Percentiles rank a stretch among this genome's conserved stretches.
Conservation (phyloP, 1,140 invertebrate genomes). For the Tenebrio molitor region DNA sequence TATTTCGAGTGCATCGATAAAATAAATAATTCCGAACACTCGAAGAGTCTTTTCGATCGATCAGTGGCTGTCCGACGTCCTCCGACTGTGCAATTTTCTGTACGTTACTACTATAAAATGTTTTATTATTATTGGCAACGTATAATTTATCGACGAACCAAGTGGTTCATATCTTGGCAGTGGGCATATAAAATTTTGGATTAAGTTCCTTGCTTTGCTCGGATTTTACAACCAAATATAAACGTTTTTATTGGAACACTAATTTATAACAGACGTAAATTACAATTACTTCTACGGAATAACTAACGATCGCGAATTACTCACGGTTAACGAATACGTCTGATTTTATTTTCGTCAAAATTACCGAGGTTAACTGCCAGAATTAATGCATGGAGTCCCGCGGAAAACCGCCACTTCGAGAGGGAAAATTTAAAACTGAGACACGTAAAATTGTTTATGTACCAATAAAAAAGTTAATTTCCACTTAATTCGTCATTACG, state of each 20-base stretch:
- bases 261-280: constrained; percentile 43
- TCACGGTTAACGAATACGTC: constrained; percentile 21
- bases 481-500: constrained; percentile 34
- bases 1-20: not conserved
- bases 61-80: not conserved
- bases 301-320: constrained; percentile 34
- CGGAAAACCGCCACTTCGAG: constrained; percentile 14
- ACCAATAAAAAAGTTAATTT: constrained; percentile 37
- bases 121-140: constrained; percentile 43
- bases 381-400: constrained; percentile 19
- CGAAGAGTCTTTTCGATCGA: not conserved
- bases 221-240: constrained; percentile 47
- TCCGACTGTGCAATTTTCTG: constrained; percentile 11
- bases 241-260: constrained; percentile 43
- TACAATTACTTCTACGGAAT: constrained; percentile 31
- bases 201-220: constrained; percentile 38
- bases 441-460: constrained; percentile 32
- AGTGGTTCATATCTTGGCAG: constrained; percentile 18
- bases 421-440: constrained; percentile 1
- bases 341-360: constrained; percentile 32
- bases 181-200: constrained; percentile 37
- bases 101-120: constrained; percentile 20
- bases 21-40: constrained; percentile 21
- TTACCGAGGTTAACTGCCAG: constrained; percentile 18
- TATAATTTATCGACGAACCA: constrained; percentile 22